Evolutionary conservation across 2,888 invertebrate species (phyloP), one percentile per base, ranked within the genome.

Genomic region (Drosophila fulvimacula): DNA sequence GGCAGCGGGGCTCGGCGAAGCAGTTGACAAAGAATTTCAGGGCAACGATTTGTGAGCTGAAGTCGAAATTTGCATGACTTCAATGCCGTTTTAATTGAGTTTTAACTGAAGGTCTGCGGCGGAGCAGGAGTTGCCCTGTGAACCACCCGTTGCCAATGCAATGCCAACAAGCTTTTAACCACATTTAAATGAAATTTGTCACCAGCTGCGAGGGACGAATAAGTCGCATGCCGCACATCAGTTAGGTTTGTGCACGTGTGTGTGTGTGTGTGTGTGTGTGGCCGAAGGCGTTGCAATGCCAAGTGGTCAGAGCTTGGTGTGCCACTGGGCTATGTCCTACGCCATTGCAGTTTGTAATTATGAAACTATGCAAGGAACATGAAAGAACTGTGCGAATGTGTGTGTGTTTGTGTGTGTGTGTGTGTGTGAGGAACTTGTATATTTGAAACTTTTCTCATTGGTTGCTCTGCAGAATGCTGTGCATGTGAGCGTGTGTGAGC

Each of bases 81-180:
- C 83, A 86, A 86, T 83, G 75, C 81, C 86, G 70, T 84, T 81
- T 84, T 84, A 84, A 84, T 84, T 84, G 86, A 84, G 86, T 83
- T 84, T 74, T 41, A 65, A 55, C 36, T 13, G 24, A 30, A 32
- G 30, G 30, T 10, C 11, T 58, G 51, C 44, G 36, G 9, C 9
- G 57, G 13, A n/a, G 56, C 34, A n/a, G 57, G 15, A 24, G 30
- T 32, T 13, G 30, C 55, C 19, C 36, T 9, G 52, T 52, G 39
- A 41, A 52, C 82, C 83, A 77, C 83, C 81, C 73, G 74, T 73
- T 72, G 83, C 30, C 69, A 77, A 77, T 79, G 86, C 83, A 83
- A 73, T 86, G 84, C 83, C 86, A 84, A 84, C 83, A 84, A 84
- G 79, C 75, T 39, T 69, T 81, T 76, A 81, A 77, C 79, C 79